Evolutionary conservation across 2,113 vertebrate genomes (phyloP).

Genomic region (Dasyprocta punctata): DNA sequence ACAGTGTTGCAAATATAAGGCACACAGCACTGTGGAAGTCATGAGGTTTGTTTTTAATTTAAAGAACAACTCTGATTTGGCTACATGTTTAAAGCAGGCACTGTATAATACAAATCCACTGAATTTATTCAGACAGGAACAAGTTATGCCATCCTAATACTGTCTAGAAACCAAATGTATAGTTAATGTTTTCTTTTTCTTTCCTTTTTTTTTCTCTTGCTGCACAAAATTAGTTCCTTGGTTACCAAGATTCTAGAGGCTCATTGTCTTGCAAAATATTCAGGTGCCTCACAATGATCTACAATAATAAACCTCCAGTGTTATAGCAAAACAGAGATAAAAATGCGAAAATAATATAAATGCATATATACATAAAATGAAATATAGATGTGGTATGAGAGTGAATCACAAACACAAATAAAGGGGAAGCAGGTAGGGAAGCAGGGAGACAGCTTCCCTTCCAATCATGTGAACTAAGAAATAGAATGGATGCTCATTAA

Average conservation of each 20-base stretch:
- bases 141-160: constrained; percentile 67
- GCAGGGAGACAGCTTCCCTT: constrained; percentile 50
- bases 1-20: constrained; percentile 58
- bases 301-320: constrained; percentile 67
- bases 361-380: constrained; percentile 73
- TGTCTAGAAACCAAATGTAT: constrained; percentile 62
- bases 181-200: constrained; percentile 62
- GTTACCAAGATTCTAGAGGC: constrained; percentile 50
- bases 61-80: constrained; percentile 71
- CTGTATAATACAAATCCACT: constrained; percentile 70
- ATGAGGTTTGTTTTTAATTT: constrained; percentile 76
- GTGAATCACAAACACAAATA: constrained; percentile 69
- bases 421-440: constrained; percentile 48
- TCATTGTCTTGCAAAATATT: constrained; percentile 76
- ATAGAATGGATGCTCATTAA: constrained; percentile 79
- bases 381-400: constrained; percentile 66
- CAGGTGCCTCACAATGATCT: constrained; percentile 55
- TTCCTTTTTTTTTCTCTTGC: constrained; percentile 34
- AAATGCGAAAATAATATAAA: constrained; percentile 63
- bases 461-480: constrained; percentile 61
- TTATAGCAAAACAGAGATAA: constrained; percentile 68
- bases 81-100: constrained; percentile 75
- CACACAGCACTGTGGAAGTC: constrained; percentile 47
- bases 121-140: constrained; percentile 58
- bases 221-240: constrained; percentile 72